Percentiles rank a stretch among this genome's conserved stretches.
Evolutionary conservation across 1,140 invertebrate species (phyloP).

Genomic region (Meloidogyne hapla): DNA sequence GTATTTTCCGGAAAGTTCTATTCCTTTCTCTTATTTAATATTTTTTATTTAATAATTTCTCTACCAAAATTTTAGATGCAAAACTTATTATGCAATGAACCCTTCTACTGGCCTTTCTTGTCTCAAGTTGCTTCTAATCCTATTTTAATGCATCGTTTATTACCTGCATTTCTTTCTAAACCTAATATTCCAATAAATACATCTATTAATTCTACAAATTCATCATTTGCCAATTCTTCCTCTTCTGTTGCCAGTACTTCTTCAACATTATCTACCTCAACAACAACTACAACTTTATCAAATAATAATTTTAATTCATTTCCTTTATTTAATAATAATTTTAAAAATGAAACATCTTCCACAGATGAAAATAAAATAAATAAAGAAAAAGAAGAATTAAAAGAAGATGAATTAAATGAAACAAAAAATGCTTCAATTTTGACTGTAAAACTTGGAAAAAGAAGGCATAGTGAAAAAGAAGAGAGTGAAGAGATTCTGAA

Average conservation of each 20-base stretch:
- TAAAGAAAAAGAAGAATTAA: background rate
- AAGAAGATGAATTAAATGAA: too few species aligned
- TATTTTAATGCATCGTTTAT: constrained; percentile 31
- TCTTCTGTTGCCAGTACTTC: background rate
- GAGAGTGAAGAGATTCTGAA: background rate
- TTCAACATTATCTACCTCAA: background rate
- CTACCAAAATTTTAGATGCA: constrained; percentile 70
- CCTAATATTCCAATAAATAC: background rate
- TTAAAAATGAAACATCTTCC: background rate
- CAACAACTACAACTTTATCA: too few species aligned
- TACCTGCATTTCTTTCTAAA: constrained; percentile 19
- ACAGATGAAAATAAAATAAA: background rate
- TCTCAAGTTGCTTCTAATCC: constrained; percentile 29
- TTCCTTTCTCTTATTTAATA: too few species aligned
- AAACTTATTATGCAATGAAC: constrained; percentile 77
- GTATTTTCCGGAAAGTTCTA: too few species aligned
- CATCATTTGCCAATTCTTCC: too few species aligned
- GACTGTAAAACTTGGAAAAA: background rate
- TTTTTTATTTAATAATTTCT: too few species aligned
- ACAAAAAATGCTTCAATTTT: background rate
- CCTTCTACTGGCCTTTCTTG: constrained; percentile 71
- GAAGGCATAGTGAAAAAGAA: background rate
- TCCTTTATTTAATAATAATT: too few species aligned
- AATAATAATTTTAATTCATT: too few species aligned
- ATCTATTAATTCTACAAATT: too few species aligned